Evolutionary conservation across 23 tunicate species (phyloP).

Genomic region (Styela clava): DNA sequence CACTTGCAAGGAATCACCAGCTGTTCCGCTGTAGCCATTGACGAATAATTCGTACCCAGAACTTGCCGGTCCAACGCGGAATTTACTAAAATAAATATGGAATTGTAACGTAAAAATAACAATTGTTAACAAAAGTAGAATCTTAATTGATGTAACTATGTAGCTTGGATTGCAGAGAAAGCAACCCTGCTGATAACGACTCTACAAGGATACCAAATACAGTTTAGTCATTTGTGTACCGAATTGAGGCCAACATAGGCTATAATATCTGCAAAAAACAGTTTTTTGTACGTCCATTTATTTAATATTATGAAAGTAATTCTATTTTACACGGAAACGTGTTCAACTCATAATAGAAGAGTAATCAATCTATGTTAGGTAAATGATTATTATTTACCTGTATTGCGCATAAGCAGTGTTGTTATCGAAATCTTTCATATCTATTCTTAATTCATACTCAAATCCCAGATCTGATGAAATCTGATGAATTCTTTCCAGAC

Average conservation of each 20-base stretch:
- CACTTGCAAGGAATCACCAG: neutral
- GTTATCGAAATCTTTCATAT: neutral
- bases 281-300: too few species aligned
- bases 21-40: neutral
- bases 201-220: too few species aligned
- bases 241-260: too few species aligned
- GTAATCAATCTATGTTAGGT: too few species aligned
- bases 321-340: too few species aligned
- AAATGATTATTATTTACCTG: neutral
- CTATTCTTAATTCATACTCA: neutral
- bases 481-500: neutral
- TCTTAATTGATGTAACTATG: neutral
- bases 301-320: too few species aligned
- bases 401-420: slow-evolving; percentile 5
- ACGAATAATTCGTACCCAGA: neutral
- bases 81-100: neutral
- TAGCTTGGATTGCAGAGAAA: too few species aligned
- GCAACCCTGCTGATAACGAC: too few species aligned
- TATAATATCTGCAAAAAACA: too few species aligned
- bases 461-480: neutral
- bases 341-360: too few species aligned
- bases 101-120: neutral
- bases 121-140: neutral
- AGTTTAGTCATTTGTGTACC: too few species aligned
- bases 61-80: neutral